Percentiles rank a stretch among this genome's conserved stretches.
Evolutionary conservation across 2,113 vertebrate species (phyloP).

Genomic region (Megaptera novaeangliae): DNA sequence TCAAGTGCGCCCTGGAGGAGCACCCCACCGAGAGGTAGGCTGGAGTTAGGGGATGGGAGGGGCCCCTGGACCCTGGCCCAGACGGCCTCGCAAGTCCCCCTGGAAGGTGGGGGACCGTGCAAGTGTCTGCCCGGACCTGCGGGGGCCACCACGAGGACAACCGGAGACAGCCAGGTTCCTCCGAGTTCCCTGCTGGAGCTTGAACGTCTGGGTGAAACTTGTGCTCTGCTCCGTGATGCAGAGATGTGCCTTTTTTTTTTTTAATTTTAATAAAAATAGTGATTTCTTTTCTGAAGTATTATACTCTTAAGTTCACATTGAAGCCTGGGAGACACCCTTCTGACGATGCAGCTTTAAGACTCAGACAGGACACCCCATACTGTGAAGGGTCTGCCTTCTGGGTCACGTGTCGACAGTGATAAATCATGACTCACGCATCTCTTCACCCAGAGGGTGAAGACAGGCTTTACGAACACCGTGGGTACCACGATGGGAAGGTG

Average conservation of each 20-base stretch:
- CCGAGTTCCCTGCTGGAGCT: neutral
- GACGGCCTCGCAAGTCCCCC: rapidly evolving
- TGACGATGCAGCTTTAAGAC: neutral
- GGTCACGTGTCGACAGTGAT: neutral
- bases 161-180: rapidly evolving
- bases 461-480: neutral
- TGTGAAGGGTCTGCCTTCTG: neutral
- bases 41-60: no score
- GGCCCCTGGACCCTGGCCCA: neutral
- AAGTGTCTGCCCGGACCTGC: rapidly evolving
- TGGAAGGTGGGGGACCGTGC: rapidly evolving
- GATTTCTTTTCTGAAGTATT: neutral
- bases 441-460: neutral
- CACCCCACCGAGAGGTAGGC: rapidly evolving
- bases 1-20: neutral
- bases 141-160: neutral
- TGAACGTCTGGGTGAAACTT: neutral
- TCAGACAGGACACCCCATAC: neutral
- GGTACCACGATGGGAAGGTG: neutral
- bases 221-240: neutral
- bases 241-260: neutral
- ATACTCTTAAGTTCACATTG: neutral
- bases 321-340: neutral
- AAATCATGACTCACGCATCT: neutral
- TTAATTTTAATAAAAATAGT: neutral